Conservation (phyloP, 2,797 vertebrate genomes). For the Myotis daubentonii region DNA sequence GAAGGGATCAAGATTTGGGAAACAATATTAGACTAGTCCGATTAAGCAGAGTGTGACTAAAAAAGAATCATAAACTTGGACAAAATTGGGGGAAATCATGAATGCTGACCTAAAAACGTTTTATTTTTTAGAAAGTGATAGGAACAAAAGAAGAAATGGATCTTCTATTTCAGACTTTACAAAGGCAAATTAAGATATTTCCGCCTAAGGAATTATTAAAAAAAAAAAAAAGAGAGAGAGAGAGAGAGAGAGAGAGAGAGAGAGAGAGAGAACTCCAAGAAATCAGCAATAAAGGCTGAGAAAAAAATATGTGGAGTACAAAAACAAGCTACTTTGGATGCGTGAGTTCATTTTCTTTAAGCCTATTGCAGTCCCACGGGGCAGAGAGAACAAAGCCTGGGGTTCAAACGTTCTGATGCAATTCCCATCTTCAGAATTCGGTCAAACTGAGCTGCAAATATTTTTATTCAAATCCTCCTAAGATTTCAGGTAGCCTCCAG, state of each 20-base stretch:
- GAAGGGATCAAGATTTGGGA: neutral
- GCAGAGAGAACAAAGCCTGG: slow-evolving; percentile 45
- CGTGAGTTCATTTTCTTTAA: neutral
- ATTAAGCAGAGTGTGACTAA: neutral
- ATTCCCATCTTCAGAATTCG: slow-evolving; percentile 66
- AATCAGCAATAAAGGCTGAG: neutral
- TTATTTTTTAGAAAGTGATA: neutral
- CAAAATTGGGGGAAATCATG: neutral
- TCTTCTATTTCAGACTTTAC: neutral
- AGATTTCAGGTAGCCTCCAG: slow-evolving; percentile 71
- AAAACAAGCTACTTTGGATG: neutral
- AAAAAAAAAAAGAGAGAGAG: neutral
- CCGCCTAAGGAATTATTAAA: neutral
- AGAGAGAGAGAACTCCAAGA: neutral
- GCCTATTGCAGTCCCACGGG: neutral
- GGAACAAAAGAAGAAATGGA: neutral
- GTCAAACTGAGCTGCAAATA: slow-evolving; percentile 63
- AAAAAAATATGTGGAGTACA: slow-evolving; percentile 1
- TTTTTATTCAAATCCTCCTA: slow-evolving; percentile 72
- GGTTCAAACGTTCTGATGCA: slow-evolving; percentile 54
- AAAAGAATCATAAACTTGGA: neutral
- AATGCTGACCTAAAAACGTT: neutral
- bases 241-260: no score
- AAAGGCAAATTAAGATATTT: neutral
- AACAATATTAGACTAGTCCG: neutral